phyloP scores from a whole-genome alignment of 2,797 vertebrate genomes.

The Mergus octosetaceus region DNA sequence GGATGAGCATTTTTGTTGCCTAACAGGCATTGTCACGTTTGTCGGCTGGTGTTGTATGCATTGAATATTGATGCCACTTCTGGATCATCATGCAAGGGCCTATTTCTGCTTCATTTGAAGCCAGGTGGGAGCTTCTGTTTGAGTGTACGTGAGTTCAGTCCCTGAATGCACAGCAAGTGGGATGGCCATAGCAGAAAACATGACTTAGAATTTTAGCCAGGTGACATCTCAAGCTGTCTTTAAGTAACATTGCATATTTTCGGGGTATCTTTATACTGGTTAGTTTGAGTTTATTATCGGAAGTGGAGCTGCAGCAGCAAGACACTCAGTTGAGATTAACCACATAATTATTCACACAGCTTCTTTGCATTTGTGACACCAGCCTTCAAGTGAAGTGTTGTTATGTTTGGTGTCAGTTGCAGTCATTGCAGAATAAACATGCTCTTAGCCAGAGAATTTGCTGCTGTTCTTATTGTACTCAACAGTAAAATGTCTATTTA shows the following conservation, averaged over 20 bases:
- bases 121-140: not conserved
- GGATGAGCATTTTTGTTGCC: not conserved
- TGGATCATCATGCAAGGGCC: not conserved
- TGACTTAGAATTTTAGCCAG: not conserved
- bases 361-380: not conserved
- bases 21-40: not conserved
- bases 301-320: not conserved
- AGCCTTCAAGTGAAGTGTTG: not conserved
- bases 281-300: not conserved
- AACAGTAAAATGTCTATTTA: not conserved
- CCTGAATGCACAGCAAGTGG: not conserved
- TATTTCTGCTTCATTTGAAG: not conserved
- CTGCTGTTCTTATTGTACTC: not conserved
- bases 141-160: fast-evolving
- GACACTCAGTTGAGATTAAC: not conserved
- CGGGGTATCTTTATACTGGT: not conserved
- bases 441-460: not conserved
- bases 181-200: not conserved
- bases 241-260: not conserved
- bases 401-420: not conserved
- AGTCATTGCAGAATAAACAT: not conserved
- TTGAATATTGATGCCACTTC: not conserved
- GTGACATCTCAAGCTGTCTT: not conserved
- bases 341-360: not conserved
- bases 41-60: not conserved